Evolutionary conservation across 2,888 invertebrate species (phyloP).

Genomic region (Ophion costatus): DNA sequence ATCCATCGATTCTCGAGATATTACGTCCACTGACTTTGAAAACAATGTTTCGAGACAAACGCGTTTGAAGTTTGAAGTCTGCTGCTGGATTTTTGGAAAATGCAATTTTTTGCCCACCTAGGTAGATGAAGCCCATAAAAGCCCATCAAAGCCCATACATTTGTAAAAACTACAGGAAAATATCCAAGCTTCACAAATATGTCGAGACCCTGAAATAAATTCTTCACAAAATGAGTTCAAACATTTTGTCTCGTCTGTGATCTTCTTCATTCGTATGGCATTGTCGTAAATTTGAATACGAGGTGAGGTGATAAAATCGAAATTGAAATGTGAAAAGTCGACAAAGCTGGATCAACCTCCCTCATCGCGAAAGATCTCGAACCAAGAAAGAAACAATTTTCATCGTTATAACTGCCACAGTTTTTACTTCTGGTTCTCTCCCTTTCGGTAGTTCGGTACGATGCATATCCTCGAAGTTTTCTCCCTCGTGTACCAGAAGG

Average conservation of each 20-base stretch:
- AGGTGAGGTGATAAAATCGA: not conserved
- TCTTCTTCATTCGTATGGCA: not conserved
- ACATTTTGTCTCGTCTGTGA: not conserved
- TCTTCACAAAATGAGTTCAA: not conserved
- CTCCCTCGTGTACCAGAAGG: conserved; percentile 11
- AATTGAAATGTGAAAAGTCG: not conserved
- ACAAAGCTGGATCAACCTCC: not conserved
- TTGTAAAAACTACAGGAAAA: not conserved
- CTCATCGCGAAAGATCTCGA: not conserved
- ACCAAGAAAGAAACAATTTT: not conserved
- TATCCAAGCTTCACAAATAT: not conserved
- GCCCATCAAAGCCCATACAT: too few relatives aligned
- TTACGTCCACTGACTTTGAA: too few relatives aligned
- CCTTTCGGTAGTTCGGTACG: conserved; percentile 53
- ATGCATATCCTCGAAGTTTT: conserved; percentile 57
- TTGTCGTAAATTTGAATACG: not conserved
- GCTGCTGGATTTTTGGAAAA: too few relatives aligned
- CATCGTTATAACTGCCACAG: not conserved
- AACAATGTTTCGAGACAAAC: too few relatives aligned
- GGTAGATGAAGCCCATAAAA: too few relatives aligned
- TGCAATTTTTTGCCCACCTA: too few relatives aligned
- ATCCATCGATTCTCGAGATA: too few relatives aligned
- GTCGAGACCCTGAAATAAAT: not conserved
- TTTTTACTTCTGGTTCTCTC: not conserved
- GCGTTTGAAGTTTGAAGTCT: too few relatives aligned